Evolutionary conservation across 2,113 vertebrate genomes (phyloP).

Genomic region (Dissostichus mawsoni): DNA sequence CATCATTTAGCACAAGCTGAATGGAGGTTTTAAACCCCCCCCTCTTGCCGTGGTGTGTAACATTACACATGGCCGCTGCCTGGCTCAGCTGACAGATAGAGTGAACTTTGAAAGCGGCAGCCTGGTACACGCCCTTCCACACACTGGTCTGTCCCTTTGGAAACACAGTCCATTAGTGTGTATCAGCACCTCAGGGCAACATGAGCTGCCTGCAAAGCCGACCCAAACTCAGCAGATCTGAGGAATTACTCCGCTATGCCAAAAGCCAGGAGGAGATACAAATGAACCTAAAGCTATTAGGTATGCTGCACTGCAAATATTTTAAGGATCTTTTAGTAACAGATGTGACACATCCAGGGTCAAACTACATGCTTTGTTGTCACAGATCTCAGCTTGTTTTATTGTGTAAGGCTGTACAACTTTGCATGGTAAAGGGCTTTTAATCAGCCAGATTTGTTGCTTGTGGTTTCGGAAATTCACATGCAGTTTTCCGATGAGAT

Average conservation of each 20-base stretch:
- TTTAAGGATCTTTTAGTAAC: neutral
- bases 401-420: neutral
- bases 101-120: constrained; percentile 67
- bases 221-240: constrained; percentile 64
- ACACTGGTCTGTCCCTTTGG: neutral
- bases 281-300: constrained; percentile 72
- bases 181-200: neutral
- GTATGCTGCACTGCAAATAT: constrained; percentile 63
- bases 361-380: neutral
- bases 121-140: constrained; percentile 63
- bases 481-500: neutral
- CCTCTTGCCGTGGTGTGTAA: neutral
- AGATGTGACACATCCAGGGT: neutral
- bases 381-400: neutral
- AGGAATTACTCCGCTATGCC: constrained; percentile 61
- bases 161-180: neutral
- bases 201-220: constrained; percentile 77
- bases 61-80: neutral
- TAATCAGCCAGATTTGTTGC: neutral
- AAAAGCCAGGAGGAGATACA: constrained; percentile 44
- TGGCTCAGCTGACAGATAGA: neutral
- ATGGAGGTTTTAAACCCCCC: neutral
- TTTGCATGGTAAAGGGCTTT: neutral
- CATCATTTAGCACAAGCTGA: neutral
- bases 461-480: neutral